These are phyloP conservation scores for Aplochiton taeniatus DNA, from an alignment of 2,797 vertebrate genomes.

Conservation along the genomic window DNA sequence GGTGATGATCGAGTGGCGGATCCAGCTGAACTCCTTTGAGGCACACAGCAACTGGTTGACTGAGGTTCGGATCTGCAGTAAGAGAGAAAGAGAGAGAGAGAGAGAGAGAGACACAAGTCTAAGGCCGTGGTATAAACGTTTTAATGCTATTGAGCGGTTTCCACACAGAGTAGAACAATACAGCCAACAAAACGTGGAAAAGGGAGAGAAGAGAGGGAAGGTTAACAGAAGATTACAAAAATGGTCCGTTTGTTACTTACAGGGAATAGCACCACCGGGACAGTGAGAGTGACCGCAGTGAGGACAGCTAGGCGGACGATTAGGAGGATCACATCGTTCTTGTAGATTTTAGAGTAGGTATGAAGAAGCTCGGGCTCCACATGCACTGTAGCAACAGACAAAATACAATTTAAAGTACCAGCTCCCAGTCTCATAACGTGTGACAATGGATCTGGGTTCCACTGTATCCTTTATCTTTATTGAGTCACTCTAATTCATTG, in stretches of 20 bases:
- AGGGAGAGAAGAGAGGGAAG: neutral
- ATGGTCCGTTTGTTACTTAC: conserved; percentile 73
- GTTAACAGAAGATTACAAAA: neutral
- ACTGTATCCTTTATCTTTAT: too few species aligned
- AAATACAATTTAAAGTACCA: neutral
- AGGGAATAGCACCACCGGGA: conserved; percentile 95
- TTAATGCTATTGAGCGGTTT: neutral
- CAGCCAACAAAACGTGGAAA: neutral
- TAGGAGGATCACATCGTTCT: conserved; percentile 83
- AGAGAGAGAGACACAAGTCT: neutral
- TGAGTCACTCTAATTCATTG: too few species aligned
- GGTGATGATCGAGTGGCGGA: conserved; percentile 87
- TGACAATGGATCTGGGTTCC: too few species aligned
- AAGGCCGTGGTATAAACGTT: too few species aligned
- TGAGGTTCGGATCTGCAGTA: conserved; percentile 88
- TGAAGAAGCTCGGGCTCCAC: conserved; percentile 92
- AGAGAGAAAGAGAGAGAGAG: neutral
- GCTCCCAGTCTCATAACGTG: neutral
- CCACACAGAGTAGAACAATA: neutral
- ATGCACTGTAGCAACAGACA: conserved; percentile 54
- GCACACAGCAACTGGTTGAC: conserved; percentile 86
- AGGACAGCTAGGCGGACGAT: conserved; percentile 94
- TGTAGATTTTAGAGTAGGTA: conserved; percentile 85
- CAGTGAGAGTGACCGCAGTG: conserved; percentile 92
- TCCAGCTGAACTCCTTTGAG: conserved; percentile 88